Percentiles rank a stretch among this genome's conserved stretches.
Evolutionary conservation across 2,888 invertebrate species (phyloP).

Genomic region (Leptura quadrifasciata): DNA sequence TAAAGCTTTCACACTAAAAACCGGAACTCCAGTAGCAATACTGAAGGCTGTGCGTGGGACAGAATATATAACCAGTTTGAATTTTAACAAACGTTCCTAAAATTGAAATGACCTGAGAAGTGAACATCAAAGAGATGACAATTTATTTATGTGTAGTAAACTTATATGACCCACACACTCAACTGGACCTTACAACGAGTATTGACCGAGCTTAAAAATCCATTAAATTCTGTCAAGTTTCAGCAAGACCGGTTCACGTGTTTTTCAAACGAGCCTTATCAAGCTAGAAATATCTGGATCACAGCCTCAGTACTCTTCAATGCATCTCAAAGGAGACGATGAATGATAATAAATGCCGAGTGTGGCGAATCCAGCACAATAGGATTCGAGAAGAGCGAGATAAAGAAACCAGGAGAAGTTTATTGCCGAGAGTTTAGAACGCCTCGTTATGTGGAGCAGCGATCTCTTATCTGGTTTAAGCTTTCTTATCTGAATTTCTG

Average conservation of each 20-base stretch:
- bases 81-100: no score
- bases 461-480: conserved; percentile 39
- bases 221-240: not conserved
- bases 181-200: no score
- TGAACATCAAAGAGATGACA: no score
- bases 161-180: no score
- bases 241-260: not conserved
- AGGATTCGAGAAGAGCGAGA: not conserved
- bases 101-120: no score
- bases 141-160: no score
- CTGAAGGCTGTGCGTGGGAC: no score
- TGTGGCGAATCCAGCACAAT: not conserved
- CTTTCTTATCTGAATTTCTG: conserved; percentile 31
- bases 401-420: not conserved
- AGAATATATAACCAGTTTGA: no score
- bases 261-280: not conserved
- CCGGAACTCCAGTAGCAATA: no score
- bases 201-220: not conserved
- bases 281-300: not conserved
- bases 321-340: not conserved
- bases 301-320: not conserved
- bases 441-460: conserved; percentile 35
- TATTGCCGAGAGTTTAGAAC: conserved; percentile 8
- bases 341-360: conserved; percentile 10
- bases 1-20: no score